These are phyloP conservation scores for Vidua macroura DNA, from an alignment of 2,113 vertebrate genomes.

Conservation along the genomic window DNA sequence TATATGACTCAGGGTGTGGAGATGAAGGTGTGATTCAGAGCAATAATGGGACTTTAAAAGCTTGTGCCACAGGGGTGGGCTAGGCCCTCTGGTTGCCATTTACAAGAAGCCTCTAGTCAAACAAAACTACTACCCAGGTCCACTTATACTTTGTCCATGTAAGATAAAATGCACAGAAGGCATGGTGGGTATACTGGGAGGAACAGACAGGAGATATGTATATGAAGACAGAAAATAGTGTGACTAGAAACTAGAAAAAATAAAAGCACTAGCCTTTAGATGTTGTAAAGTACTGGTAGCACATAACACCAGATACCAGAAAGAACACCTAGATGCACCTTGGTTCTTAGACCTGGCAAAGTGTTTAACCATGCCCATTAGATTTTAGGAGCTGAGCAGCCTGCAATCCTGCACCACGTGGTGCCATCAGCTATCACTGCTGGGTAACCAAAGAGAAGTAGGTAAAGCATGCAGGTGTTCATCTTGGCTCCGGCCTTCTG, in stretches of 20 bases:
- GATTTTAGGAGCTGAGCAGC: not conserved
- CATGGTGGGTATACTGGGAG: not conserved
- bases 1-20: conserved; percentile 46
- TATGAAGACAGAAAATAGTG: not conserved
- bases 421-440: not conserved
- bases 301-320: not conserved
- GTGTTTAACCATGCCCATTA: not conserved
- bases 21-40: conserved; percentile 63
- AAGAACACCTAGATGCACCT: not conserved
- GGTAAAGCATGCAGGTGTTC: not conserved
- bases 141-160: not conserved
- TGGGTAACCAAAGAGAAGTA: not conserved
- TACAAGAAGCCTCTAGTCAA: conserved; percentile 29
- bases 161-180: not conserved
- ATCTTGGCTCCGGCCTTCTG: not conserved
- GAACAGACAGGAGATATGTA: not conserved
- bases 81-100: conserved; percentile 6
- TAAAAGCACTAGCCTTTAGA: not conserved
- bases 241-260: not conserved
- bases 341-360: not conserved
- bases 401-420: not conserved
- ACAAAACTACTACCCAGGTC: not conserved
- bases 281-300: not conserved
- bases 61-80: not conserved
- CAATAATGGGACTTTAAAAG: conserved; percentile 51